A percentile compares a stretch with the other conserved stretches of the same genome.
Conservation (phyloP, 2,797 vertebrate species). For the Sebastes hubbsi region DNA sequence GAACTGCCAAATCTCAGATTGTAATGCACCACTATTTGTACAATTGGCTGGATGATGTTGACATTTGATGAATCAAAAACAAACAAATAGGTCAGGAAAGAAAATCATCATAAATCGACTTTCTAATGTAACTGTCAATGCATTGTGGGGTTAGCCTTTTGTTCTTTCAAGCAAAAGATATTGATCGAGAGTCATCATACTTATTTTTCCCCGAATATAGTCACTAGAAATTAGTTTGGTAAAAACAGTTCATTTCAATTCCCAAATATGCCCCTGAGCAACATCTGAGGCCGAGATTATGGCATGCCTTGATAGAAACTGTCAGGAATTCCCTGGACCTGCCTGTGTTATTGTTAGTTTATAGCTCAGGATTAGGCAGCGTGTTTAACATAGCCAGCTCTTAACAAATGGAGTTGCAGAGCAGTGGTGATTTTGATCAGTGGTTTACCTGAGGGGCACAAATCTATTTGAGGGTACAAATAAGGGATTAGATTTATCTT, state of each 20-base stretch:
- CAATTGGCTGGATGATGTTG: neutral
- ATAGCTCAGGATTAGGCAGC: neutral
- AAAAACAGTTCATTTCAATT: constrained; percentile 12
- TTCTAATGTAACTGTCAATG: neutral
- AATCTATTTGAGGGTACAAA: constrained; percentile 16
- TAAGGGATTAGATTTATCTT: constrained; percentile 3
- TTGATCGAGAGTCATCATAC: neutral
- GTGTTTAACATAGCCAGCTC: constrained; percentile 8
- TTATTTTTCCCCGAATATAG: neutral
- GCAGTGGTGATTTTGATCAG: constrained; percentile 15
- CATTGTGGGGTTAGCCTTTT: neutral
- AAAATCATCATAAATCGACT: neutral
- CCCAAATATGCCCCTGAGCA: neutral
- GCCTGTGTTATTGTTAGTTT: constrained; percentile 20
- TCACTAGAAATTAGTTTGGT: constrained; percentile 4
- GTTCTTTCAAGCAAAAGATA: neutral
- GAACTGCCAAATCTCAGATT: neutral
- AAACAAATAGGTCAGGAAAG: neutral
- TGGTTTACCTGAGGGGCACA: constrained; percentile 17
- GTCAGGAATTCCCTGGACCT: constrained; percentile 23
- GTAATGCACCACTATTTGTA: neutral
- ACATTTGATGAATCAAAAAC: constrained; percentile 1
- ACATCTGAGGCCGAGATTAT: constrained; percentile 4
- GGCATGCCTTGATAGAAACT: neutral
- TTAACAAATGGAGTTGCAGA: constrained; percentile 31